phyloP scores from a whole-genome alignment of 1,140 invertebrate species.

The Glossosoma conforme region DNA sequence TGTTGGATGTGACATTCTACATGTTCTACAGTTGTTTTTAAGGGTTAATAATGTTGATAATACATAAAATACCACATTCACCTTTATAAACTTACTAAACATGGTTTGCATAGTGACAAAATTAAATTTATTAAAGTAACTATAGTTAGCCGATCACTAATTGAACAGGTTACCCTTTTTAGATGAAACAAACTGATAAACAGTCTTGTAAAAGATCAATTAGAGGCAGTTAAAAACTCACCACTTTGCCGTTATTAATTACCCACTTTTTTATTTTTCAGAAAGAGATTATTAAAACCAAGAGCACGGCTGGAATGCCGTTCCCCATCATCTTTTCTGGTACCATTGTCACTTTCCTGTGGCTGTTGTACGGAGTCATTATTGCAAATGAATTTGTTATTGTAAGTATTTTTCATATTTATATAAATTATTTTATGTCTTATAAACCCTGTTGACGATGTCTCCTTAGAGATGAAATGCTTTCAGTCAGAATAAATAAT shows the following conservation, averaged over 20 bases:
- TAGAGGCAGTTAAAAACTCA: no score
- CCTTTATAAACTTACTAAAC: no score
- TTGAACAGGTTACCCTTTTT: no score
- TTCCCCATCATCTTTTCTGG: conserved; percentile 77
- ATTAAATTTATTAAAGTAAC: no score
- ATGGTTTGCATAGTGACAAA: no score
- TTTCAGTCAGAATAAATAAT: no score
- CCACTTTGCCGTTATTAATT: no score
- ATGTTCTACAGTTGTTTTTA: background rate
- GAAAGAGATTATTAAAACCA: conserved; percentile 66
- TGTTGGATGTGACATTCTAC: background rate
- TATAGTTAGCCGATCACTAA: no score
- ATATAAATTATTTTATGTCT: conserved; percentile 4
- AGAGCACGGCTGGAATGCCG: conserved; percentile 73
- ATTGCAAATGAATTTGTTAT: conserved; percentile 71
- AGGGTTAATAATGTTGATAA: background rate
- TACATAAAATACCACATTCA: conserved; percentile 5
- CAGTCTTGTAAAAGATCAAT: no score
- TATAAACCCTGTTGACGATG: no score
- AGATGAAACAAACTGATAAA: no score
- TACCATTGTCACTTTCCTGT: conserved; percentile 67
- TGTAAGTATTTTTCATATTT: conserved; percentile 54
- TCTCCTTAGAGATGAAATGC: no score
- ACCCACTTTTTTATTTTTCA: conserved; percentile 41
- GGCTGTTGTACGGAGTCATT: conserved; percentile 77